Percentiles rank a stretch among this genome's conserved stretches.
These are phyloP conservation scores for Margarornis squamiger DNA, from an alignment of 2,797 vertebrate genomes.

Conservation along the genomic window DNA sequence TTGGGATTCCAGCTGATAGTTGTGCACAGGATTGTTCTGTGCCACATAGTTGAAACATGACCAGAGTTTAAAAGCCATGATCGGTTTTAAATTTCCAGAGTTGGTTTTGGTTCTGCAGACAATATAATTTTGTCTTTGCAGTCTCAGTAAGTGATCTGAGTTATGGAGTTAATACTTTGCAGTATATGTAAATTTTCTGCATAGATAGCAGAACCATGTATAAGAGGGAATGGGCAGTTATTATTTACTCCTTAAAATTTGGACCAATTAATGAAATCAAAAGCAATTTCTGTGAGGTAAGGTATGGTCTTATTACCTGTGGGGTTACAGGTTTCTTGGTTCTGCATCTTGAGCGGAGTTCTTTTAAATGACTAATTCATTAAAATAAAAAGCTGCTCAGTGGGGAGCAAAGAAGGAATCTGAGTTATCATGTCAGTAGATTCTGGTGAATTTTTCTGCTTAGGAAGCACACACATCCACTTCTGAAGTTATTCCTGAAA, in stretches of 20 bases:
- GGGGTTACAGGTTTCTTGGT: not conserved
- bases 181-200: not conserved
- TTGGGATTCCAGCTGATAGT: not conserved
- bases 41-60: not conserved
- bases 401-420: not conserved
- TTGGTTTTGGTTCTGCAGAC: not conserved
- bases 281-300: not conserved
- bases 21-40: not conserved
- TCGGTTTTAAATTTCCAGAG: not conserved
- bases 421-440: accelerated
- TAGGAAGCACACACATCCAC: not conserved
- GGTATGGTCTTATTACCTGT: not conserved
- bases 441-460: not conserved
- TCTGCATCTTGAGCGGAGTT: not conserved
- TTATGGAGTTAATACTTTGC: not conserved
- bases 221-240: not conserved
- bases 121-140: not conserved
- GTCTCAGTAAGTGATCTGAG: accelerated
- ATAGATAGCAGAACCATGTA: accelerated
- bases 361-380: not conserved
- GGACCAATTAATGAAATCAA: not conserved
- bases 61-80: not conserved
- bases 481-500: not conserved
- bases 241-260: not conserved
- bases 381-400: not conserved